Evolutionary conservation across 2,797 vertebrate genomes (phyloP).

Genomic region (Perodicticus potto): DNA sequence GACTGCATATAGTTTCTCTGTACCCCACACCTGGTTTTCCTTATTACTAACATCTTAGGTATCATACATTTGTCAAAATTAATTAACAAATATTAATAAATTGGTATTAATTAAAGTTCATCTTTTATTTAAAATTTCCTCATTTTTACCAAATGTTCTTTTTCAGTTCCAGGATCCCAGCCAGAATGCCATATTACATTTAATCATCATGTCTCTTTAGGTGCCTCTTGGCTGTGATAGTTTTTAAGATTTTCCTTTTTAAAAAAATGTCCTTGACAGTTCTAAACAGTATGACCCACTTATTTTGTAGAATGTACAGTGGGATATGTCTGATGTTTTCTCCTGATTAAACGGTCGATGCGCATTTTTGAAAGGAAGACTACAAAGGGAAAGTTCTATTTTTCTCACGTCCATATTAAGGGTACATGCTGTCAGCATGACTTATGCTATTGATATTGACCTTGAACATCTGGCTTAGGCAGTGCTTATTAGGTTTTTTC

Average conservation of each 20-base stretch:
- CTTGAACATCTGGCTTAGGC: not conserved
- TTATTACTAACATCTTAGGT: not conserved
- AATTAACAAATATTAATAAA: not conserved
- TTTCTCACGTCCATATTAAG: not conserved
- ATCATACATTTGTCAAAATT: not conserved
- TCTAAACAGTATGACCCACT: not conserved
- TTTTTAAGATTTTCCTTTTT: not conserved
- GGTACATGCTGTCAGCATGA: not conserved
- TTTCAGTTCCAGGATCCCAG: not conserved
- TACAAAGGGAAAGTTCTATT: not conserved
- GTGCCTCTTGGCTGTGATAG: not conserved
- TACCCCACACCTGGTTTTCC: not conserved
- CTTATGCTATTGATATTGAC: not conserved
- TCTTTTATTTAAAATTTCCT: constrained; percentile 16
- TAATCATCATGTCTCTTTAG: not conserved
- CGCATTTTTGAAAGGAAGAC: not conserved
- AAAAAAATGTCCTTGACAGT: not conserved
- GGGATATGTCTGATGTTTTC: not conserved
- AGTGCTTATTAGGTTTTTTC: not conserved
- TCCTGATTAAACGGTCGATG: not conserved
- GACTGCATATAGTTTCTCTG: not conserved
- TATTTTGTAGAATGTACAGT: not conserved
- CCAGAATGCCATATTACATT: not conserved
- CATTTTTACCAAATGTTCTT: not conserved
- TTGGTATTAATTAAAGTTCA: not conserved